Base-by-base conservation (phyloP, 2,113 vertebrate genomes). In the Actenoides hombroni region DNA sequence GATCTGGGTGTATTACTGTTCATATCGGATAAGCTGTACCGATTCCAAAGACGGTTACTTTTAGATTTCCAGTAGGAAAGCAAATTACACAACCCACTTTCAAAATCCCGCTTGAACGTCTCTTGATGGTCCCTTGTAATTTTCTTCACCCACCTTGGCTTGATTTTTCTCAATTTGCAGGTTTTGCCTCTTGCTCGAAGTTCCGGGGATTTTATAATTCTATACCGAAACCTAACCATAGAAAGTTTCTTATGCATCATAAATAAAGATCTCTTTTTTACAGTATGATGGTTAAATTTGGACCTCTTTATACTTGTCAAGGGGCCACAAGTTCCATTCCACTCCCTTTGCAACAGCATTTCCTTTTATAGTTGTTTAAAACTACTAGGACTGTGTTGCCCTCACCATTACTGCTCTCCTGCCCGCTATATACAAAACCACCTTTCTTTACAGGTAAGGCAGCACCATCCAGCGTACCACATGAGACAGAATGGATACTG, bases 211-310 rank as follows among this genome's bases (percentile, higher is more conserved):
- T 98, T 98, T 87, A 98, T 82, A 86, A 98, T 95, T 97, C 98
- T 97, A 92, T 97, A 96, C 82, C 96, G 85, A 98, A 98, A 98
- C 96, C 97, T 98, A 96, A 98, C 94, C 98, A 98, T 90, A 97
- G 97, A 98, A 96, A 98, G 97, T 96, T 98, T 98, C 91, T 98
- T 98, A 97, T 98, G 97, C 98, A 98, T 98, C 98, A 97, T 98
- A 98, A 98, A 97, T 96, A 97, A 95, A 97, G 97, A 97, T 91
- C 92, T 97, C 96, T 97, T 98, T 95, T 97, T 97, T 92, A 97
- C 98, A 97, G 94, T 96, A 86, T 95, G 96, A 88, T 93, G 96
- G n/a, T 96, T 97, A 97, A 98, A 98, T 92, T 93, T 97, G 86
- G 96, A 97, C 94, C 92, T 97, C 94, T 97, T 97, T 85, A 84